Evolutionary conservation across 1,140 invertebrate species (phyloP).

Genomic region (Drosophila nasuta): DNA sequence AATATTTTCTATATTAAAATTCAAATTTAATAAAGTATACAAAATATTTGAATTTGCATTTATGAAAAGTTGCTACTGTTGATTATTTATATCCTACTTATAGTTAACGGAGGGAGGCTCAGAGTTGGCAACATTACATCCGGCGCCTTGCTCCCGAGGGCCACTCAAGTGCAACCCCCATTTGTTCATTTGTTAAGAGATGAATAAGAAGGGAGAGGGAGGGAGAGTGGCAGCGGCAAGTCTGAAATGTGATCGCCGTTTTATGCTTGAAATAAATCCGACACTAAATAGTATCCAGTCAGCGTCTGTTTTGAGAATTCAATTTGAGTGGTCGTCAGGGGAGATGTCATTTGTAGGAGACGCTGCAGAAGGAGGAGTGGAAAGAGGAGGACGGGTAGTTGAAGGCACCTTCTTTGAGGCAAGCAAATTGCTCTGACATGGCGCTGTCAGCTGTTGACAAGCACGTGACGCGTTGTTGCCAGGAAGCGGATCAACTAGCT

Average conservation of each 20-base stretch:
- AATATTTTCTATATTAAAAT: too few species aligned
- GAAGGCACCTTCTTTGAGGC: slow-evolving; percentile 52
- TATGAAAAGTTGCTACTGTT: too few species aligned
- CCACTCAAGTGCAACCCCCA: slow-evolving; percentile 69
- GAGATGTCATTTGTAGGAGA: slow-evolving; percentile 40
- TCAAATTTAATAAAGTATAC: too few species aligned
- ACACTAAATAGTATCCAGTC: slow-evolving; percentile 71
- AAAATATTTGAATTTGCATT: too few species aligned
- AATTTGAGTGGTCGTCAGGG: slow-evolving; percentile 71
- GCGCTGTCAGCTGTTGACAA: slow-evolving; percentile 82
- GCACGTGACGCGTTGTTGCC: slow-evolving; percentile 58
- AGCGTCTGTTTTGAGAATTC: slow-evolving; percentile 58
- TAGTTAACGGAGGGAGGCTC: too few species aligned
- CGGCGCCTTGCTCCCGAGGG: slow-evolving; percentile 62
- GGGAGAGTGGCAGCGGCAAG: slow-evolving; percentile 15
- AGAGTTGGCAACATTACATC: slow-evolving; percentile 39
- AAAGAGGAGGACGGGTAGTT: slow-evolving; percentile 7
- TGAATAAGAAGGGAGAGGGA: too few species aligned
- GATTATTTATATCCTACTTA: too few species aligned
- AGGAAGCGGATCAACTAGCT: slow-evolving; percentile 72
- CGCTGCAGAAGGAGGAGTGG: slow-evolving; percentile 40
- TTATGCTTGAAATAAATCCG: slow-evolving; percentile 81
- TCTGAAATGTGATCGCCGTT: slow-evolving; percentile 74
- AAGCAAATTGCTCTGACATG: slow-evolving; percentile 82
- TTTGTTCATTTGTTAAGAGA: background rate